Evolutionary conservation across 1,140 invertebrate genomes (phyloP).

Genomic region (Rhynchophorus ferrugineus): DNA sequence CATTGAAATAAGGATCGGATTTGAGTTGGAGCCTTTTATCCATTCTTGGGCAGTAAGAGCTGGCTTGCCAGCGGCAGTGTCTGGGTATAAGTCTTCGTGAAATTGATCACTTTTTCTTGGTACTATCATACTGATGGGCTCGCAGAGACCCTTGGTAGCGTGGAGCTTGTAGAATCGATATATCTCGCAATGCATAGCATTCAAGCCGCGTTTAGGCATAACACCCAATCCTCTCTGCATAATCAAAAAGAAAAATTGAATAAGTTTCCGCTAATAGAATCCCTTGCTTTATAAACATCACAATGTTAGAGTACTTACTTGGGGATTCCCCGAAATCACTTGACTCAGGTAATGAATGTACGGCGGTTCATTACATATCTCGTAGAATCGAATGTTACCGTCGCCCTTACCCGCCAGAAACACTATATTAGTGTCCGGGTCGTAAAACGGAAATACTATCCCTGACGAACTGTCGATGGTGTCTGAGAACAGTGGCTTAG

Average conservation of each 20-base stretch:
- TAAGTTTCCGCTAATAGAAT: background rate
- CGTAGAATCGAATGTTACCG: slow-evolving; percentile 91
- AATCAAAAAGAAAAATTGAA: background rate
- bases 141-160: slow-evolving; percentile 75
- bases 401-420: slow-evolving; percentile 70
- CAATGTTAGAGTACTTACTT: slow-evolving; percentile 41
- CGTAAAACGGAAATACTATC: slow-evolving; percentile 87
- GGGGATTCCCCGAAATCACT: slow-evolving; percentile 83
- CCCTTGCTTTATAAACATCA: background rate
- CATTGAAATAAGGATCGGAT: slow-evolving; percentile 76
- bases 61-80: slow-evolving; percentile 76
- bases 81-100: slow-evolving; percentile 86
- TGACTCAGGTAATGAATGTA: slow-evolving; percentile 86
- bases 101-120: slow-evolving; percentile 66
- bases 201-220: slow-evolving; percentile 91
- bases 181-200: slow-evolving; percentile 73
- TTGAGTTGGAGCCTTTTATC: slow-evolving; percentile 74
- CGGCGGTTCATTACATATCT: slow-evolving; percentile 76
- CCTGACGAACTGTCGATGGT: slow-evolving; percentile 88
- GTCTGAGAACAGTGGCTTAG: slow-evolving; percentile 66
- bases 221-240: slow-evolving; percentile 73
- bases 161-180: slow-evolving; percentile 90
- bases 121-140: slow-evolving; percentile 92
- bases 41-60: slow-evolving; percentile 82
- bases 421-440: slow-evolving; percentile 82